Evolutionary conservation across 2,797 vertebrate genomes (phyloP).

Genomic region (Manis javanica): DNA sequence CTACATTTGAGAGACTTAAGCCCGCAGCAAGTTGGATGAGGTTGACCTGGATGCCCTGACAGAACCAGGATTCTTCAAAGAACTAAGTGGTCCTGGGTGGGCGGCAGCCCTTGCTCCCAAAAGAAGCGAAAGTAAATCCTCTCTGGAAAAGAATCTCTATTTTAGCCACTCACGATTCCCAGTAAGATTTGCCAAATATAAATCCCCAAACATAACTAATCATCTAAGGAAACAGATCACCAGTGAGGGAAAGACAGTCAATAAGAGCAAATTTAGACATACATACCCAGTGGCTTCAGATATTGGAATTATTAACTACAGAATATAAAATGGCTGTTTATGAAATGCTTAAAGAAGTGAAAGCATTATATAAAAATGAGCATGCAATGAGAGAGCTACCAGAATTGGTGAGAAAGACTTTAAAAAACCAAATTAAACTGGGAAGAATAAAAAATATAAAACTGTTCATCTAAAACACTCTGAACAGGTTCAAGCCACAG

Average conservation of each 20-base stretch:
- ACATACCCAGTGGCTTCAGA: background rate
- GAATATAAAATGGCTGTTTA: slow-evolving; percentile 14
- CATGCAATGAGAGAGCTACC: background rate
- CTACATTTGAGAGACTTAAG: background rate
- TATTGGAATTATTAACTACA: background rate
- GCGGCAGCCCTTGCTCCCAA: background rate
- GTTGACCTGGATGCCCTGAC: background rate
- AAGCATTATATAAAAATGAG: slow-evolving; percentile 13
- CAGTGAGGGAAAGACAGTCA: background rate
- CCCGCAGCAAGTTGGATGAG: background rate
- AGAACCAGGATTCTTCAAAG: background rate
- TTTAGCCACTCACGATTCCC: background rate
- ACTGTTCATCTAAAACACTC: background rate
- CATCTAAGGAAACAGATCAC: background rate
- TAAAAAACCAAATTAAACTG: slow-evolving; percentile 18
- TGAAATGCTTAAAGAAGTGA: slow-evolving; percentile 2
- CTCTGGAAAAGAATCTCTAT: background rate
- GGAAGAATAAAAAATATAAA: background rate
- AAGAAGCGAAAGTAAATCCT: slow-evolving; percentile 6
- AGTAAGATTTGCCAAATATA: background rate
- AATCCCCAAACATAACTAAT: background rate
- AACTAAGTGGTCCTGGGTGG: background rate
- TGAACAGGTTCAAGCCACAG: background rate
- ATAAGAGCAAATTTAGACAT: background rate
- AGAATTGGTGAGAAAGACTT: slow-evolving; percentile 2